phyloP scores from a whole-genome alignment of 2,797 vertebrate genomes.

The Rousettus madagascariensis region DNA sequence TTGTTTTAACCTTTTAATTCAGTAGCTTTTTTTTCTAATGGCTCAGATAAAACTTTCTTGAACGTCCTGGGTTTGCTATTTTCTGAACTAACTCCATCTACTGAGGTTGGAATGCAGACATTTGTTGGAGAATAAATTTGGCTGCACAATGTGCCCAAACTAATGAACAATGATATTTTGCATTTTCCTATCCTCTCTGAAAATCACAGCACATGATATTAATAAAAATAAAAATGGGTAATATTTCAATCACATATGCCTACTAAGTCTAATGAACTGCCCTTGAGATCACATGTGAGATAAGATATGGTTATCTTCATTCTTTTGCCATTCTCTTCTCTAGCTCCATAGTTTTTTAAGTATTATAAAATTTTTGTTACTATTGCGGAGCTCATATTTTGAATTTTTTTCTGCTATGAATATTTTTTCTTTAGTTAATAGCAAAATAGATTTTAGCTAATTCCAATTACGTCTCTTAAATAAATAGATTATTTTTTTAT shows the following conservation, averaged over 20 bases:
- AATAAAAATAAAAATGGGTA: background rate
- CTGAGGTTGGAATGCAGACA: background rate
- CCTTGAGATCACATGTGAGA: background rate
- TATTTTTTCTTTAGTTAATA: background rate
- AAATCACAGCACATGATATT: background rate
- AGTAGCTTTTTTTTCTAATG: background rate
- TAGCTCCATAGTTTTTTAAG: background rate
- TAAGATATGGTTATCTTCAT: accelerated
- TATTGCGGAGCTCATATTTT: background rate
- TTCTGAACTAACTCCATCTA: background rate
- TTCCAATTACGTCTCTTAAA: background rate
- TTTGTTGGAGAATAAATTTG: background rate
- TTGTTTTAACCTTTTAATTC: background rate
- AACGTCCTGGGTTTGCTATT: background rate
- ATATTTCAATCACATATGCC: background rate
- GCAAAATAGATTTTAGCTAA: background rate
- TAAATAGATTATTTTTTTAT: background rate
- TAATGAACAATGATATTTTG: background rate
- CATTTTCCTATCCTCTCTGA: background rate
- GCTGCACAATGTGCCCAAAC: background rate
- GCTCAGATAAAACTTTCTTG: background rate
- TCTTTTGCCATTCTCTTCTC: background rate
- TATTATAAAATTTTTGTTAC: background rate
- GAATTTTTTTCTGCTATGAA: background rate
- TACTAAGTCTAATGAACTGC: background rate